A percentile compares a stretch with the other conserved stretches of the same genome.
Evolutionary conservation across 2,797 vertebrate species (phyloP).

Genomic region (Cryptoblepharus egeriae): DNA sequence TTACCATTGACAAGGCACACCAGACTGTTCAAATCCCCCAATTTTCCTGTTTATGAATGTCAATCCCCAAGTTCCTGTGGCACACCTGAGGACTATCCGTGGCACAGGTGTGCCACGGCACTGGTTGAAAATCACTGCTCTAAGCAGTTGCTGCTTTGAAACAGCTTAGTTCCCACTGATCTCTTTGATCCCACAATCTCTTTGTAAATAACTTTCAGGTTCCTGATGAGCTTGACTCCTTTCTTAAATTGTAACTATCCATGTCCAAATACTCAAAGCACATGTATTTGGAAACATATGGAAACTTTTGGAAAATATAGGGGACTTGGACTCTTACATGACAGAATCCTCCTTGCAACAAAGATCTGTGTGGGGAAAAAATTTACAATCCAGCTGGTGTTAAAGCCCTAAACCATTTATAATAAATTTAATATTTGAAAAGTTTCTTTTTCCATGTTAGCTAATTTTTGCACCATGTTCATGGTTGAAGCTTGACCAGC

Average conservation of each 20-base stretch:
- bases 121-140: no score
- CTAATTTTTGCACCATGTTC: conserved; percentile 48
- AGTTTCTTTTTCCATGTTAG: conserved; percentile 41
- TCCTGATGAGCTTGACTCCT: neutral
- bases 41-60: no score
- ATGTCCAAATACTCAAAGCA: conserved; percentile 16
- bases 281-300: conserved; percentile 60
- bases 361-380: neutral
- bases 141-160: neutral
- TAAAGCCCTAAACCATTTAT: conserved; percentile 4
- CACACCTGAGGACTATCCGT: no score
- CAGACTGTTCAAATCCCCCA: no score
- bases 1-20: no score
- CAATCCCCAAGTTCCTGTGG: no score
- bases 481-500: conserved; percentile 50
- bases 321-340: conserved; percentile 52
- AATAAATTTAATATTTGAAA: conserved; percentile 43
- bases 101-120: no score
- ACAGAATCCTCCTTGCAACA: conserved; percentile 50
- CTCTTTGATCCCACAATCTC: neutral
- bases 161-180: neutral
- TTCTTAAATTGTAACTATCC: neutral
- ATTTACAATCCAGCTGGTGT: conserved; percentile 49
- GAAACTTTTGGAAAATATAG: no score
- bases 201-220: neutral